These are phyloP conservation scores for Tupaia tana DNA, from an alignment of 2,113 vertebrate genomes.

Conservation along the genomic window DNA sequence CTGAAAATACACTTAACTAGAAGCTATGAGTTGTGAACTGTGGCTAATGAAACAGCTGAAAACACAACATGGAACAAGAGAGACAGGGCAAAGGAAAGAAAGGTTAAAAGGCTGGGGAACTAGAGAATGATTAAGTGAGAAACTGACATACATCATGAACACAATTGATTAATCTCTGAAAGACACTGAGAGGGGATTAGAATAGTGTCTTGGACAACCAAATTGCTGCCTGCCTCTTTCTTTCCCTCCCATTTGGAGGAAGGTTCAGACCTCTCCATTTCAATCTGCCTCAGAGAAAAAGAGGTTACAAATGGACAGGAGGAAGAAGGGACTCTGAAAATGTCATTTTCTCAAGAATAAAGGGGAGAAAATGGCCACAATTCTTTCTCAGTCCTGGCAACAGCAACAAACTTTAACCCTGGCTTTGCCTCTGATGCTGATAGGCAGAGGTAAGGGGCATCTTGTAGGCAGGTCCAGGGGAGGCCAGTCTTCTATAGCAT, in stretches of 20 bases:
- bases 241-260: constrained; percentile 45
- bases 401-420: not conserved
- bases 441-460: constrained; percentile 70
- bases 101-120: constrained; percentile 45
- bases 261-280: constrained; percentile 16
- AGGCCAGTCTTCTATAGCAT: constrained; percentile 70
- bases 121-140: constrained; percentile 52
- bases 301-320: constrained; percentile 42
- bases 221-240: constrained; percentile 8
- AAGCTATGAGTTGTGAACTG: constrained; percentile 21
- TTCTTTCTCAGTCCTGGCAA: constrained; percentile 77
- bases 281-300: constrained; percentile 19
- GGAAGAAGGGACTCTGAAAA: constrained; percentile 24
- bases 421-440: constrained; percentile 60
- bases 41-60: constrained; percentile 58
- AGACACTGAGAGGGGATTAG: not conserved
- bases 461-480: constrained; percentile 66
- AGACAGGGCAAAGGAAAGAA: constrained; percentile 22
- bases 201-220: constrained; percentile 48
- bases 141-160: not conserved
- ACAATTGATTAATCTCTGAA: constrained; percentile 12
- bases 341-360: not conserved
- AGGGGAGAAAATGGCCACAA: not conserved
- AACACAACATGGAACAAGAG: not conserved
- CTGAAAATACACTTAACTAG: constrained; percentile 30